phyloP scores from a whole-genome alignment of 2,888 invertebrate species.

The Blera fallax region DNA sequence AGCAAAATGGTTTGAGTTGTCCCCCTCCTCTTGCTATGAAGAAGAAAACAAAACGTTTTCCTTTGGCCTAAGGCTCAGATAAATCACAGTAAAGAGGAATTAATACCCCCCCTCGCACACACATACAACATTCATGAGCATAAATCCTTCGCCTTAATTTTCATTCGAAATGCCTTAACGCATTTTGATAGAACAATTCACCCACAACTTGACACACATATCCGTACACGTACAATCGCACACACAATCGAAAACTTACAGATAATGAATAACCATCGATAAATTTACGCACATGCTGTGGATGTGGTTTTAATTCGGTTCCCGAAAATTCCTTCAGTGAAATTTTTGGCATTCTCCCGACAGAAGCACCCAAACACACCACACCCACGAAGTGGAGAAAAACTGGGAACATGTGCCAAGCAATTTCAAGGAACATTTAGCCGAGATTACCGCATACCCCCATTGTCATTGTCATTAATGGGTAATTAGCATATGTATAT shows the following conservation, averaged over 20 bases:
- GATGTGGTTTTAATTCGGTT: constrained; percentile 8
- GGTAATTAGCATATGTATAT: constrained; percentile 62
- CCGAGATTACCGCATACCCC: constrained; percentile 39
- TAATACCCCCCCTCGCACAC: background rate
- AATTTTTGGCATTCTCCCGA: background rate
- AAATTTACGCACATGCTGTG: constrained; percentile 29
- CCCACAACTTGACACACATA: background rate
- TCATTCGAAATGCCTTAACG: background rate
- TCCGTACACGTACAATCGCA: too few species aligned
- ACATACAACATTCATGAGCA: background rate
- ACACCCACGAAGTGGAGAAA: background rate
- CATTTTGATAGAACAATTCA: background rate
- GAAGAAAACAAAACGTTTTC: background rate
- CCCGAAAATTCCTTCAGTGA: constrained; percentile 5
- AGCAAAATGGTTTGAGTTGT: background rate
- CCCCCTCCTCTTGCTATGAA: background rate
- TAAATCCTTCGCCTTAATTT: background rate
- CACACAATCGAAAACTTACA: background rate
- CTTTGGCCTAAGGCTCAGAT: background rate
- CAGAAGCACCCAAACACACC: too few species aligned
- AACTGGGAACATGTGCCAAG: constrained; percentile 53
- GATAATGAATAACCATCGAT: constrained; percentile 43
- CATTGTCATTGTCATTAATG: constrained; percentile 55
- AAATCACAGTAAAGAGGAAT: background rate
- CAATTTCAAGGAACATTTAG: constrained; percentile 65